Base-by-base conservation (phyloP, 1,140 invertebrate species). In the Stegodyphus dumicola region DNA sequence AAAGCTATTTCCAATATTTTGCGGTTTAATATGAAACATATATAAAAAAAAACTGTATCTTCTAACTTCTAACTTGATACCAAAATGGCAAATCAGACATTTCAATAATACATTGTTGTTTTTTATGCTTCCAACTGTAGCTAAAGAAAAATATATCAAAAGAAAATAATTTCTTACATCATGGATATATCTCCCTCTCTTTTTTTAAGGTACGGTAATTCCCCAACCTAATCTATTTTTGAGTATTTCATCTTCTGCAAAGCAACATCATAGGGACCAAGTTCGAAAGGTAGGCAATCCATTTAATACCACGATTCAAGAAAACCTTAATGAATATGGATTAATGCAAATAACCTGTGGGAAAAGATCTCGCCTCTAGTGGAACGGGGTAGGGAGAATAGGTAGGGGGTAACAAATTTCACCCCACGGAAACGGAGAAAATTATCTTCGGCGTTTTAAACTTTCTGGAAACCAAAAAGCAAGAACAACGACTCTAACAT, bases 321-420 rank as follows among this genome's bases (percentile, higher is more conserved):
- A 71, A 53, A 17, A 48, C 11, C n/a, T 81, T 74, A 81, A 81
- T 81, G 79, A 81, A 81, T 74, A 81, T 81, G 79, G 79, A 81
- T 81, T 74, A 81, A 81, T 74, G 79, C 79, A 81, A 81, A 81
- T 81, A 65, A 53, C 70, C 6, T 74, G 56, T 81, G 79, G 79
- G 79, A 81, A 74, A 81, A 65, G 33, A 18, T 9, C 15, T 53
- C 11, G 7, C 15, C 15, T 51, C 60, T 15, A 60, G 60, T 15
- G 64, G 54, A 48, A 52, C 18, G 15, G 52, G 10, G 66, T 4
- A 51, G 51, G 66, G 66, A 33, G 52, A 4, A 15, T 5, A 69
- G 64, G 53, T 69, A 13, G 18, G 67, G 54, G 51, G 9, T 6
- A 71, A 51, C 9, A 71, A 67, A 67, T 67, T 67, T 67, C 65